These are phyloP conservation scores for Passer domesticus DNA, from an alignment of 2,113 vertebrate species.

Conservation along the genomic window DNA sequence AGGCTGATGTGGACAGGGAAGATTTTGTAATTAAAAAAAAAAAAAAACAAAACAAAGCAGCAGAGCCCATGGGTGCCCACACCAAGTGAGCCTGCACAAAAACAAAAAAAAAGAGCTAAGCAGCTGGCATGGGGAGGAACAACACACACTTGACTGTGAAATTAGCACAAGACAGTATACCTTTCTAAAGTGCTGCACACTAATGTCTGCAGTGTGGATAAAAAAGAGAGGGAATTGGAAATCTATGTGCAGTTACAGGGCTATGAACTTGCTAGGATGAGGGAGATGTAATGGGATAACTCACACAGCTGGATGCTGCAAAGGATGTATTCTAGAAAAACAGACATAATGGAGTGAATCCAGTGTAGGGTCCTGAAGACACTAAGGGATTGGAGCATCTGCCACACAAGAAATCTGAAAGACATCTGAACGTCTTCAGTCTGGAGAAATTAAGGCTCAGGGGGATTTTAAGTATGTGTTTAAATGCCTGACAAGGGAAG, in stretches of 20 bases:
- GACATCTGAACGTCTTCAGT: neutral
- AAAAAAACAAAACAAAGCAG: no score
- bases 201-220: neutral
- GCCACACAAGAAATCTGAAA: neutral
- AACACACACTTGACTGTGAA: neutral
- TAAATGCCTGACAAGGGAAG: neutral
- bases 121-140: neutral
- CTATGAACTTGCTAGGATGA: neutral
- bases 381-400: neutral
- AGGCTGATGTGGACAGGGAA: neutral
- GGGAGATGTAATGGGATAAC: neutral
- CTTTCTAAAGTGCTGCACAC: neutral
- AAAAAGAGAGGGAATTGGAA: neutral
- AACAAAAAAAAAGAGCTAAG: neutral
- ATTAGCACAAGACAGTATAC: neutral
- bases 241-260: rapidly evolving
- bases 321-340: neutral
- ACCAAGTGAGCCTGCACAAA: neutral
- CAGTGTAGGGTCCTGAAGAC: neutral
- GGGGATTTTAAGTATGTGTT: neutral
- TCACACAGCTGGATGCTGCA: neutral
- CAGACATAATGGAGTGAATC: neutral
- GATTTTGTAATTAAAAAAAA: neutral
- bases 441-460: neutral
- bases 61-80: neutral